Conservation (phyloP, 2,113 vertebrate species). For the Capreolus pygargus region DNA sequence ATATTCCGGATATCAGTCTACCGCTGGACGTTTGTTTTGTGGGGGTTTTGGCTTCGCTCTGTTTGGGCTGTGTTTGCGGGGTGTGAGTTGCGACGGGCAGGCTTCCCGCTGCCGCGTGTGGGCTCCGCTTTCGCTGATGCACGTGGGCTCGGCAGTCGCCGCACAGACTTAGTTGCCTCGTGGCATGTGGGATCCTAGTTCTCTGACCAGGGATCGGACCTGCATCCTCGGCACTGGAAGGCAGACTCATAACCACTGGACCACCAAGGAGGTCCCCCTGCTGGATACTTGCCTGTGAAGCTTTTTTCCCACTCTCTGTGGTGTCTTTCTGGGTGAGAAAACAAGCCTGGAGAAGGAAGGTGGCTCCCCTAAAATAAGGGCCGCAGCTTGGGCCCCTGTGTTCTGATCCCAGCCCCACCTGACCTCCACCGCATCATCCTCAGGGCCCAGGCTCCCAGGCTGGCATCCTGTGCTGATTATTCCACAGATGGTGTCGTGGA, state of each 20-base stretch:
- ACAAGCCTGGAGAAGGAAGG: neutral
- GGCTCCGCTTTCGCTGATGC: neutral
- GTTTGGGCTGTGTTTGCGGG: neutral
- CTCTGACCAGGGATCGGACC: neutral
- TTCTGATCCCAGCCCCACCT: neutral
- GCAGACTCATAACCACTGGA: neutral
- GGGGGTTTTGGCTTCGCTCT: neutral
- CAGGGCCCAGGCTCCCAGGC: neutral
- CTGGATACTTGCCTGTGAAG: neutral
- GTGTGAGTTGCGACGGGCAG: neutral
- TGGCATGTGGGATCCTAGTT: neutral
- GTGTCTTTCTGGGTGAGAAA: neutral
- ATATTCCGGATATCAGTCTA: neutral
- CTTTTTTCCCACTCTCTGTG: neutral
- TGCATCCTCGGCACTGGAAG: neutral
- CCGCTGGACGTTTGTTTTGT: neutral
- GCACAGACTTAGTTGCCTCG: neutral
- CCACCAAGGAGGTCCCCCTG: neutral
- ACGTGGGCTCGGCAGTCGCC: neutral
- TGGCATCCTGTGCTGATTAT: neutral
- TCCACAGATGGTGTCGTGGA: neutral
- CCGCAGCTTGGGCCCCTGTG: neutral
- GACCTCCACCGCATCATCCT: neutral
- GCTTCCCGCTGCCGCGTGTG: fast-evolving
- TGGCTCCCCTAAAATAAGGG: neutral